Evolutionary conservation across 2,888 invertebrate genomes (phyloP).

Genomic region (Hydriomena furcata): DNA sequence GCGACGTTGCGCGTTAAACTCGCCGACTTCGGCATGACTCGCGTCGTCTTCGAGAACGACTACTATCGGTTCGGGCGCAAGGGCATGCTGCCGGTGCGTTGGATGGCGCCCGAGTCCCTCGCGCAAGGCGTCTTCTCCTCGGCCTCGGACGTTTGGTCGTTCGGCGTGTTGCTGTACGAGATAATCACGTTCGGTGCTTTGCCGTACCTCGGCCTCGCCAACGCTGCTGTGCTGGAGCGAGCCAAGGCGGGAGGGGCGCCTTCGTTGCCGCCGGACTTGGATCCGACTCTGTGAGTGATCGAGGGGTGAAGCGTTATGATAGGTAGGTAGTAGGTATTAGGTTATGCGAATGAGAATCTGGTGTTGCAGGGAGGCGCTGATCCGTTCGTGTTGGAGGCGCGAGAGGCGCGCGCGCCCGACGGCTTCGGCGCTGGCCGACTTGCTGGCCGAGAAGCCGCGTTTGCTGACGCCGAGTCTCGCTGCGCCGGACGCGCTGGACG

Average conservation of each 20-base stretch:
- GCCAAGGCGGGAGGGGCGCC: conserved; percentile 91
- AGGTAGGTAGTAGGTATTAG: too few species aligned
- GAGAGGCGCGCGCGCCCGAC: conserved; percentile 22
- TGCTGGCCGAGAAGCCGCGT: conserved; percentile 8
- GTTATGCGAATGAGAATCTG: background rate
- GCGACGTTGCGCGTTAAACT: conserved; percentile 89
- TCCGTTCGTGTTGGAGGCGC: conserved; percentile 4
- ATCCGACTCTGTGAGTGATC: conserved; percentile 83
- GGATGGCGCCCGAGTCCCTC: conserved; percentile 97
- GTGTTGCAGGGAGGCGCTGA: conserved; percentile 9
- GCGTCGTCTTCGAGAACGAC: conserved; percentile 93
- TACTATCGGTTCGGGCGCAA: conserved; percentile 95
- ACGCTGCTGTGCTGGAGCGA: conserved; percentile 91
- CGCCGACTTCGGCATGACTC: conserved; percentile 96
- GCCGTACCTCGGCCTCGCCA: conserved; percentile 94
- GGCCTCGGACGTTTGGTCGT: conserved; percentile 95
- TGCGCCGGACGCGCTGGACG: conserved; percentile 57
- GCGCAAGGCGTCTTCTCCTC: conserved; percentile 92
- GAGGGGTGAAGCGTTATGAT: background rate
- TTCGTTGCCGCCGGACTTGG: conserved; percentile 89
- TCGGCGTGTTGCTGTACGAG: conserved; percentile 93
- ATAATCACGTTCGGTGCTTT: conserved; percentile 96
- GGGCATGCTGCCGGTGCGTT: conserved; percentile 94
- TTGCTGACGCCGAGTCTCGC: conserved; percentile 13
- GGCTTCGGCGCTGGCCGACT: conserved; percentile 21